Evolutionary conservation across 2,797 vertebrate species (phyloP), one percentile per base, ranked within the genome.

Genomic region (Centroberyx gerrardi): DNA sequence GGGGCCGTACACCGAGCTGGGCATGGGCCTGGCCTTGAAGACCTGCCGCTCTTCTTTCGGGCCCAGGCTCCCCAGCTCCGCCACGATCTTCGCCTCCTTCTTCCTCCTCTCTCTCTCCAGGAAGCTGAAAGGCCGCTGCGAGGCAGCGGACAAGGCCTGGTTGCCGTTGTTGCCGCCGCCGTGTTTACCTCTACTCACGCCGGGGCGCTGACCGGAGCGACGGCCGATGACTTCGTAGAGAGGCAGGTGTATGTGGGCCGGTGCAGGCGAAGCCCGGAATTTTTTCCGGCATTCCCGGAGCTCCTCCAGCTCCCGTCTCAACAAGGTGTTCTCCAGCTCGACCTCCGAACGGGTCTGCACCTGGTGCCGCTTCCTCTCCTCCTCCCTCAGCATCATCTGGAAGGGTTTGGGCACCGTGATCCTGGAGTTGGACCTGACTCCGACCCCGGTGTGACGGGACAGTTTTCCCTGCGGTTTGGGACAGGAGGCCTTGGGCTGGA

Each of bases 331-430:
- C 76, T 94, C 94, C 81, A 95, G 81, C 87, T 97, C 95, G 0
- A 95, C 76, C 84, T 93, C 93, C 0, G 96, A 95, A 44, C 95
- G 96, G 0, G 95, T 96, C 51, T 93, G 96, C 52, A 94, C 31
- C 0, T 86, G 92, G 55, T 92, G 92, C 68, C 93, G 92, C 79
- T 94, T 97, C 80, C 92, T 96, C 69, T 94, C 96, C 48, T 96
- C 95, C 85, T 99, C 97, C 56, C 97, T 90, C 74, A 97, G 78
- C 60, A 94, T 98, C 97, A 98, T 98, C 74, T 95, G 93, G 88
- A 99, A 99, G 17, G 97, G 97, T 82, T 92, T 92, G 53, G 97
- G 97, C 48, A 97, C 87, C 0, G 97, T 97, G 40, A 96, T 82
- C 79, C 78, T 96, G 42, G 94, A 94, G 31, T 51, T 53, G 29